phyloP scores from a whole-genome alignment of 2,797 vertebrate species.

The Neomorphus geoffroyi region DNA sequence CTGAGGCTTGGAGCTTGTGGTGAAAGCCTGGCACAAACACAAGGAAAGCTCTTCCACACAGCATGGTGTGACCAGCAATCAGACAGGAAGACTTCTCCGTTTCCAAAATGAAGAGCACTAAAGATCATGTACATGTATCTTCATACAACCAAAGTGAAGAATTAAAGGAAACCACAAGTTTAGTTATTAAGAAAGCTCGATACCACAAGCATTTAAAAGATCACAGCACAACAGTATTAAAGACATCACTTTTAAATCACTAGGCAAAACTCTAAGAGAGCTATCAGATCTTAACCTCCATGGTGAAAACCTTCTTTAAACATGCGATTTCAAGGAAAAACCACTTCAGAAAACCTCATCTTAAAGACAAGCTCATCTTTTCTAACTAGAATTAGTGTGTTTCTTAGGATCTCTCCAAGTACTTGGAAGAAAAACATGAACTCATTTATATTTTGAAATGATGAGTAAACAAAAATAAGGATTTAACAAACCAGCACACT shows the following conservation, averaged over 20 bases:
- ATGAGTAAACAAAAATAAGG: neutral
- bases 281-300: neutral
- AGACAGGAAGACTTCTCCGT: neutral
- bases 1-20: neutral
- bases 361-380: neutral
- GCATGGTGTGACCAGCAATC: neutral
- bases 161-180: slow-evolving; percentile 11
- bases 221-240: neutral
- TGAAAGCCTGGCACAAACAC: neutral
- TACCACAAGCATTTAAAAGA: slow-evolving; percentile 29
- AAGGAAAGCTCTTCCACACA: neutral
- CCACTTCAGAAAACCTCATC: neutral
- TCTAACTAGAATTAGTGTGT: neutral
- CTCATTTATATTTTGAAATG: neutral
- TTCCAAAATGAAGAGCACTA: neutral
- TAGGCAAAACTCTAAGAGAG: neutral
- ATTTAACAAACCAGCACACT: neutral
- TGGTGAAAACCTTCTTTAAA: neutral
- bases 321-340: neutral
- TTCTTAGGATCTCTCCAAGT: neutral
- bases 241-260: neutral
- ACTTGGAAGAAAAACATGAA: neutral
- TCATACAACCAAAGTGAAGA: neutral
- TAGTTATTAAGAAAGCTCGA: neutral
- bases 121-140: neutral